Evolutionary conservation across 2,113 vertebrate genomes (phyloP).

Genomic region (Coracopsis vasa): DNA sequence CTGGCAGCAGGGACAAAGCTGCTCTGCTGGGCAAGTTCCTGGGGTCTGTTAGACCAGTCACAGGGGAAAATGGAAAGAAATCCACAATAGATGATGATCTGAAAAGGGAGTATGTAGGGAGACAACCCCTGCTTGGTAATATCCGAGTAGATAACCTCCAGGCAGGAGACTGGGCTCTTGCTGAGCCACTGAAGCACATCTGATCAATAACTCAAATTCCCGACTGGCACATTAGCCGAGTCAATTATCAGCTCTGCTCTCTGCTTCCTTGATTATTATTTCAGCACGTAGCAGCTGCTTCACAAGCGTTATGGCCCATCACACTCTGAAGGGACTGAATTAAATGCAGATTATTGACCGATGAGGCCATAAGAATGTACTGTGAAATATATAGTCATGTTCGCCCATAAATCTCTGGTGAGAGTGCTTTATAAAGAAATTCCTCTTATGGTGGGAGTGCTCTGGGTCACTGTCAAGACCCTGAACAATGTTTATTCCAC

Average conservation of each 20-base stretch:
- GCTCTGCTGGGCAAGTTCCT: not conserved
- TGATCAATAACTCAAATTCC: constrained; percentile 65
- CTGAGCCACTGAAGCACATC: constrained; percentile 39
- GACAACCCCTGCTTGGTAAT: not conserved
- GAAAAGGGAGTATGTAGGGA: not conserved
- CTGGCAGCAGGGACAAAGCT: not conserved
- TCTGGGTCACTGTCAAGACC: not conserved
- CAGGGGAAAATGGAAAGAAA: not conserved
- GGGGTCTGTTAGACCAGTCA: not conserved
- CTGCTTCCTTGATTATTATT: constrained; percentile 72
- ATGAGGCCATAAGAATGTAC: constrained; percentile 54
- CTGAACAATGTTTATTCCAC: not conserved
- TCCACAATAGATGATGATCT: not conserved
- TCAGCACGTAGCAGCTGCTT: constrained; percentile 69
- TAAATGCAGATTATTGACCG: constrained; percentile 70
- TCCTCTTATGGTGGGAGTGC: not conserved
- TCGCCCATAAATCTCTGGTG: constrained; percentile 9
- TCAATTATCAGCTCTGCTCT: constrained; percentile 68
- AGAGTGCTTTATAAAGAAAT: constrained; percentile 31
- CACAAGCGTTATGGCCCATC: constrained; percentile 59
- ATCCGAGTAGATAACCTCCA: not conserved
- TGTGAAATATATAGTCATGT: constrained; percentile 32
- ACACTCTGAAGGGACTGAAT: constrained; percentile 52
- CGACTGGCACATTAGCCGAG: constrained; percentile 56
- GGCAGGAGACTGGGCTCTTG: not conserved